A percentile compares a stretch with the other conserved stretches of the same genome.
phyloP scores from a whole-genome alignment of 64 coral and sea anemone species.

The Exaiptasia diaphana region DNA sequence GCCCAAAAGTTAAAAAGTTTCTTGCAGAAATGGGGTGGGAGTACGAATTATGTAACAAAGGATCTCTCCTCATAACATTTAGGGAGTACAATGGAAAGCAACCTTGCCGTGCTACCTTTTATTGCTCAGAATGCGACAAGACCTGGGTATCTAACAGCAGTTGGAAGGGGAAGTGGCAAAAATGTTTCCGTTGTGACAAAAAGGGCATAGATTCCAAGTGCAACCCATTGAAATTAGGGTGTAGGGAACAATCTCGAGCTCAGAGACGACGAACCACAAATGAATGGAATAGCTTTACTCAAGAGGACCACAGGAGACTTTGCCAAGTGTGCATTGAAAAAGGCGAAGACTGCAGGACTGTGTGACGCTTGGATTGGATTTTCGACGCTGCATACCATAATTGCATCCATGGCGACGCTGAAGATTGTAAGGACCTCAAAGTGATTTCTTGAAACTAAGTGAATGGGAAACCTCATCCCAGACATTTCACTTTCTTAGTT shows the following conservation, averaged over 20 bases:
- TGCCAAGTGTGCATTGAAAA: slow-evolving; percentile 20
- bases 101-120: slow-evolving; percentile 51
- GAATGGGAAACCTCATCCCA: no score
- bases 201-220: neutral
- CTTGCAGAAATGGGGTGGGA: neutral
- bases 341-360: slow-evolving; percentile 12
- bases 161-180: slow-evolving; percentile 17
- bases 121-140: slow-evolving; percentile 22
- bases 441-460: no score
- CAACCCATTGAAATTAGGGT: slow-evolving; percentile 47
- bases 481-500: no score
- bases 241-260: neutral
- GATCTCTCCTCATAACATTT: slow-evolving; percentile 45
- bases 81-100: neutral
- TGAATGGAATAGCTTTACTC: neutral
- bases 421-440: no score
- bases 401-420: no score
- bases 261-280: neutral
- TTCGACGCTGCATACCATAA: no score
- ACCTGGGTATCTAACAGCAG: slow-evolving; percentile 24
- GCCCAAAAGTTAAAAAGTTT: slow-evolving; percentile 18
- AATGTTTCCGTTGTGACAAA: slow-evolving; percentile 2
- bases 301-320: neutral
- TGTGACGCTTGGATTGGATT: no score
- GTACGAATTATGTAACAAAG: slow-evolving; percentile 28